Base-by-base conservation (phyloP, 2,888 invertebrate genomes). In the Acrobasis repandana region DNA sequence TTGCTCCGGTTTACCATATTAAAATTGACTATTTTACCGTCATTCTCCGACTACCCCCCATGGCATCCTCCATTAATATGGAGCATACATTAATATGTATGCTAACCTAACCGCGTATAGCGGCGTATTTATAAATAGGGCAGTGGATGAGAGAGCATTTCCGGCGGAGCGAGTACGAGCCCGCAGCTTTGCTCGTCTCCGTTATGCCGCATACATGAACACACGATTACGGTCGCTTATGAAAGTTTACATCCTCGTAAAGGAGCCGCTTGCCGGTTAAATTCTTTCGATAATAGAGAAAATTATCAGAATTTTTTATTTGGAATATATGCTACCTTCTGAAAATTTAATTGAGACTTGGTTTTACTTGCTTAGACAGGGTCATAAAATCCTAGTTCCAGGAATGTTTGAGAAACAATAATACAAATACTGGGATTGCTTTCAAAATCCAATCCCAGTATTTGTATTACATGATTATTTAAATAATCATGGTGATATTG, bases 131-230 rank as follows among this genome's bases (percentile, higher is more conserved):
- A 84, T 86, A 85, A 88, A 88, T 88, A 86, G 86, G 83, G 76
- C 86, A 83, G 72, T 79, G 71, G 80, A 81, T 76, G 82, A 77
- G 80, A 82, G 80, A 77, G 79, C 78, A 76, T 83, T 85, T 86
- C 87, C 87, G 80, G 80, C 69, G 73, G 71, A 67, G 67, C 69
- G 63, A 28, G 28, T 28, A 28, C 28, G 28, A 69, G 71, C 79
- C 74, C 74, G 77, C 77, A 79, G 80, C 82, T 78, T 80, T 76
- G 73, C 67, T 71, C 71, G 70, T 71, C 72, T 71, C 74, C 73
- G 75, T 73, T 77, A 76, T 73, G 72, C 61, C 28, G 62, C 64
- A 57, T 54, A 58, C 60, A n/a, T n/a, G 50, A 28, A 69, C 62
- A 52, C 52, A 57, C 61, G 52, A 56, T 63, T 43, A 43, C 43